These are phyloP conservation scores for Drosophila sp. DNA, from an alignment of 1,140 invertebrate genomes.

Conservation along the genomic window DNA sequence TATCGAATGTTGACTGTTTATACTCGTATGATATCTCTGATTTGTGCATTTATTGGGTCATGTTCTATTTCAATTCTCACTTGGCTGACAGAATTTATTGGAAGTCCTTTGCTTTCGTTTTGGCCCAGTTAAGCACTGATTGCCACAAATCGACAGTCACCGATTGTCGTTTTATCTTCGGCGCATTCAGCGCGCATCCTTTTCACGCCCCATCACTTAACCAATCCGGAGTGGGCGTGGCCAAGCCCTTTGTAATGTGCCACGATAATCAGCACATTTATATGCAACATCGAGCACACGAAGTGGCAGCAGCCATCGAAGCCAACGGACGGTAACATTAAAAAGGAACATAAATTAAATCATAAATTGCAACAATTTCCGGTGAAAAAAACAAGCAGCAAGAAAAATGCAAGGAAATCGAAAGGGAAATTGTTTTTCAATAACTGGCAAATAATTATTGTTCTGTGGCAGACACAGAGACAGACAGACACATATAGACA, in stretches of 20 bases:
- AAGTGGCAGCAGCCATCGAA: constrained; percentile 10
- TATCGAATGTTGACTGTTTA: neutral
- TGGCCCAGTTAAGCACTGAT: constrained; percentile 54
- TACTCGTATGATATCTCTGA: neutral
- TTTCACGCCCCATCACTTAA: constrained; percentile 32
- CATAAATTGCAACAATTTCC: constrained; percentile 81
- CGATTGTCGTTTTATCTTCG: constrained; percentile 61
- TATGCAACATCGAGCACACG: constrained; percentile 62
- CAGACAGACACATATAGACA: neutral
- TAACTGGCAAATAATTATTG: constrained; percentile 79
- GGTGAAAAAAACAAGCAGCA: constrained; percentile 51
- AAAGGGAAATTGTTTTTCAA: constrained; percentile 83
- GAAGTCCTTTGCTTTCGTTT: constrained; percentile 1
- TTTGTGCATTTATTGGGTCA: neutral
- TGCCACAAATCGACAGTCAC: constrained; percentile 53
- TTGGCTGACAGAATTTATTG: constrained; percentile 11
- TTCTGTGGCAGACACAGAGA: neutral
- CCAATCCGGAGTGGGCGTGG: constrained; percentile 19
- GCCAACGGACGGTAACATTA: constrained; percentile 49
- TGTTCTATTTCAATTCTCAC: neutral
- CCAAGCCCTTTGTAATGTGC: constrained; percentile 22
- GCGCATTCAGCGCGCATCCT: constrained; percentile 17
- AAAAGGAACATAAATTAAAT: constrained; percentile 82
- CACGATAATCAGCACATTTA: constrained; percentile 77
- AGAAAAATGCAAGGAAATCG: constrained; percentile 68